phyloP scores from a whole-genome alignment of 2,888 invertebrate genomes.

The Dioctria linearis region DNA sequence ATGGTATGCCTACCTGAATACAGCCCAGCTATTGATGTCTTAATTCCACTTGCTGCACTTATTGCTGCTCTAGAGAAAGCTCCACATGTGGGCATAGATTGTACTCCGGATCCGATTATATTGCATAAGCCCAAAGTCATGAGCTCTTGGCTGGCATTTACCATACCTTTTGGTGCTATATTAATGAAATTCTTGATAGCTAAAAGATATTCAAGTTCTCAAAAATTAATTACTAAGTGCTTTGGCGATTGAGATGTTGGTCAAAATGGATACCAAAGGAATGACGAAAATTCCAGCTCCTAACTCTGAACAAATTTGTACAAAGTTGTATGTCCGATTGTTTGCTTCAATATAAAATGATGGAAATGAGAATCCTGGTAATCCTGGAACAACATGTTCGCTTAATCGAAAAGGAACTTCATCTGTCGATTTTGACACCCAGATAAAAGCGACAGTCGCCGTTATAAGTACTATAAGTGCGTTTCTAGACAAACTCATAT shows the following conservation, averaged over 20 bases:
- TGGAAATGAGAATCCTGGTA: constrained; percentile 79
- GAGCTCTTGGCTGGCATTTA: constrained; percentile 94
- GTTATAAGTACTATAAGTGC: constrained; percentile 82
- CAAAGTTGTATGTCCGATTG: constrained; percentile 74
- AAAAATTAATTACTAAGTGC: constrained; percentile 81
- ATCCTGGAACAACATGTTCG: constrained; percentile 75
- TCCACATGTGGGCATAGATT: constrained; percentile 90
- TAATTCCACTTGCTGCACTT: constrained; percentile 88
- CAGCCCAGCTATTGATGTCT: constrained; percentile 79
- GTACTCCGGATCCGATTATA: constrained; percentile 85
- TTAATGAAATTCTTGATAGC: constrained; percentile 55
- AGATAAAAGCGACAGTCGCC: constrained; percentile 74
- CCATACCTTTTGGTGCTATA: constrained; percentile 77
- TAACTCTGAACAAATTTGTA: constrained; percentile 79
- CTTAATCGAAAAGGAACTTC: constrained; percentile 74
- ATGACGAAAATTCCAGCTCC: constrained; percentile 85
- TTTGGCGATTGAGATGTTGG: constrained; percentile 95
- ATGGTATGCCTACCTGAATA: constrained; percentile 65
- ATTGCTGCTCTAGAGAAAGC: constrained; percentile 92
- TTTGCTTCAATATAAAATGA: constrained; percentile 75
- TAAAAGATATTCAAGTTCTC: too few relatives aligned
- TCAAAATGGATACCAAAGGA: constrained; percentile 89
- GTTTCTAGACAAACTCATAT: constrained; percentile 83
- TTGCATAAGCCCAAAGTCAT: constrained; percentile 87
- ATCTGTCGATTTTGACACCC: constrained; percentile 66